These are phyloP conservation scores for Venusia cambrica DNA, from an alignment of 2,888 invertebrate genomes.

Conservation along the genomic window DNA sequence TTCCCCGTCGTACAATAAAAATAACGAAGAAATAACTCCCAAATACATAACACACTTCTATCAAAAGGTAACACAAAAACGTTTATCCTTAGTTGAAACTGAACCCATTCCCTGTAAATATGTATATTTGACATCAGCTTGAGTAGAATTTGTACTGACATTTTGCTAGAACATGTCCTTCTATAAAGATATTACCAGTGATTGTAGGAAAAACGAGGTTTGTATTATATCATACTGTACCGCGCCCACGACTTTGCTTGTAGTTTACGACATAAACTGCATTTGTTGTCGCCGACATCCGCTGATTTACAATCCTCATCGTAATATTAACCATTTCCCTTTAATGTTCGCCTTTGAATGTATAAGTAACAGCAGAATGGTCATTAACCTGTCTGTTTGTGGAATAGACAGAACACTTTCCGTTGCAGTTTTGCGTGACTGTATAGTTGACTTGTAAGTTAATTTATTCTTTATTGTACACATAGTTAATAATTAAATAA, in stretches of 20 bases:
- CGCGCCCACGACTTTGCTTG: constrained; percentile 43
- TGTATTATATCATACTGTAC: constrained; percentile 18
- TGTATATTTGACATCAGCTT: too few relatives aligned
- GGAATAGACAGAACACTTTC: background rate
- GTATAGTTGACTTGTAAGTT: too few relatives aligned
- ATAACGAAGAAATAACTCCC: too few relatives aligned
- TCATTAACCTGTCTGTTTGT: constrained; percentile 18
- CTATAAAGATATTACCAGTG: constrained; percentile 11
- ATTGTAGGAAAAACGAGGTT: constrained; percentile 8
- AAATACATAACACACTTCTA: too few relatives aligned
- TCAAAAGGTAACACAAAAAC: too few relatives aligned
- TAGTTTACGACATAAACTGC: constrained; percentile 40
- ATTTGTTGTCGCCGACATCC: constrained; percentile 76
- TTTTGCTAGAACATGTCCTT: background rate
- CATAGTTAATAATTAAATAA: too few relatives aligned
- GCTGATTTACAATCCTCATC: constrained; percentile 56
- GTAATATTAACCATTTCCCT: constrained; percentile 60
- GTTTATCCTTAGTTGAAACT: too few relatives aligned
- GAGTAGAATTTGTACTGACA: too few relatives aligned
- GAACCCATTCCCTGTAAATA: too few relatives aligned
- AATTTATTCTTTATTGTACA: too few relatives aligned
- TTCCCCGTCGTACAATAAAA: too few relatives aligned
- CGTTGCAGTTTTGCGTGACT: too few relatives aligned
- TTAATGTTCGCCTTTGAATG: constrained; percentile 50
- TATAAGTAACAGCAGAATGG: constrained; percentile 29